Base-by-base conservation (phyloP, 2,797 vertebrate genomes). In the Darevskia nairensis region DNA sequence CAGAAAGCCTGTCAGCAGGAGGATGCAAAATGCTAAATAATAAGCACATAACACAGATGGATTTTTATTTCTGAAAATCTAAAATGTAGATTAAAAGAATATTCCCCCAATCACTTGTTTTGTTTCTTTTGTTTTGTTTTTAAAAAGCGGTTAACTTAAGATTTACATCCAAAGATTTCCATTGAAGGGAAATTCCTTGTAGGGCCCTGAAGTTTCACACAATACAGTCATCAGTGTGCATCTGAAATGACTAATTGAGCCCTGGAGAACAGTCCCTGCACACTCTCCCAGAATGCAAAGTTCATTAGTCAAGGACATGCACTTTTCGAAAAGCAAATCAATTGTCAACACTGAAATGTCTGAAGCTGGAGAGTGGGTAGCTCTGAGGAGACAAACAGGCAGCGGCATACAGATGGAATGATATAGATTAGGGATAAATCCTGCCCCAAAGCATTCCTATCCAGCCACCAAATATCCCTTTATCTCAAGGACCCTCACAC, bases 281-380 rank as follows among this genome's bases (percentile, higher is more conserved):
- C 50, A 44, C 4, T 69, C 23, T 50, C 69, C 88, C 71, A 46
- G 11, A 84, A 71, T 89, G n/a, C 72, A 86, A 89, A 86, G 77
- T 86, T 89, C 68, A 83, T 90, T 86, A 86, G 55, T 83, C 69
- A 91, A 89, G 71, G 84, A 89, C 44, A 86, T 23, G 17, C 72
- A 69, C 81, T 35, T 86, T 91, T 75, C 9, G 64, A 69, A 84
- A 90, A 55, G 44, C 82, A 88, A 82, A 88, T 85, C 79, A 76
- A 35, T 80, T 89, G 76, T 80, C 35, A 79, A 77, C 35, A 86
- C 29, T 1, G 80, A 69, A 76, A 76, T n/a, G 61, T 86, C 71
- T 84, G 32, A 84, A 71, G 55, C 55, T 66, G 81, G 46, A 35
- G 59, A 86, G 39, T n/a, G 25, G 59, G 21, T 25, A 17, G 69